Base-by-base conservation (phyloP, 1,140 invertebrate genomes). In the Caerostris darwini region DNA sequence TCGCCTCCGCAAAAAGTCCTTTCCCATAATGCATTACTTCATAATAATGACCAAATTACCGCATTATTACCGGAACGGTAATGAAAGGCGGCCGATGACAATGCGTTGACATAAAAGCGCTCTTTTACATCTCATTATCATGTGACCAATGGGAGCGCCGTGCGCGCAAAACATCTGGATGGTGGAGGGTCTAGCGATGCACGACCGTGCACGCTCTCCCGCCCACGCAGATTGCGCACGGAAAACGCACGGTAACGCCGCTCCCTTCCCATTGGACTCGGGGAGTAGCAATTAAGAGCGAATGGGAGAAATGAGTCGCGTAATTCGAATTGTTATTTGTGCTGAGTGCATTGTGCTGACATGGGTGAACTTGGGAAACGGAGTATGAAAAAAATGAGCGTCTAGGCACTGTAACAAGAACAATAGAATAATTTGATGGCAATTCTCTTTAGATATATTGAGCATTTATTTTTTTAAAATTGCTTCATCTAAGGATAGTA, bases 91-190 rank as follows among this genome's bases (percentile, higher is more conserved):
- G 7, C 57, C 6, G 61, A 69, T 12, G 64, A 71, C 87, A 89
- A 89, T 89, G 34, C 50, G 87, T 56, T 67, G 87, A 69, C 64
- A 81, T 69, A 59, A 91, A 91, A 59, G 69, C n/a, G 14, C 53
- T 50, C 12, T 59, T 64, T 61, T 77, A 82, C 90, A 91, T 91
- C 90, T 91, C 90, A 91, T 91, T 91, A 91, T 54, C 54, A 50
- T 81, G 7, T 54, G 69, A 59, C 90, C 90, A 91, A 91, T 91
- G 77, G 77, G 56, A 77, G 69, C 10, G 17, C 61, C 17, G 34
- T 19, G 59, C 6, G 58, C 14, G 17, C 19, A 53, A 59, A 85
- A 59, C 90, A 92, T 92, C 85, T 85, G 90, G 90, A 85, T 7
- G 50, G 56, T 71, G 53, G 90, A 6, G 57, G 14, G 3, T 50